These are phyloP conservation scores for Gila orcuttii DNA, from an alignment of 2,113 vertebrate species.

Conservation along the genomic window DNA sequence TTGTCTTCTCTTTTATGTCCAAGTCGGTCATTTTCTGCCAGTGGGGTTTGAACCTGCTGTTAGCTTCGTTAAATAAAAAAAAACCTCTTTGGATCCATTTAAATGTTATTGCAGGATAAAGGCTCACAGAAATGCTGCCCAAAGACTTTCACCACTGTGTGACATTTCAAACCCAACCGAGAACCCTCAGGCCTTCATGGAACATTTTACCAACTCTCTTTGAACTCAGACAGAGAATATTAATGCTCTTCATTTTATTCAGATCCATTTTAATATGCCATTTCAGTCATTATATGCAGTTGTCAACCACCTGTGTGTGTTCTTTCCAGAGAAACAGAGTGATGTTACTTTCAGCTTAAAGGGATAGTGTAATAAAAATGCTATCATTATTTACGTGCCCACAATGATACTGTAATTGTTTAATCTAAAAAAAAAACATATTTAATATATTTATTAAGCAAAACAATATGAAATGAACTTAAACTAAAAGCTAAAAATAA, in stretches of 20 bases:
- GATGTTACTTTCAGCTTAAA: neutral
- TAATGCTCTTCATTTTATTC: constrained; percentile 35
- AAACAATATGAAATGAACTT: too few species aligned
- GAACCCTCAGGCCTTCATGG: constrained; percentile 41
- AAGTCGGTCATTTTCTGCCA: neutral
- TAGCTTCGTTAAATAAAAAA: constrained; percentile 27
- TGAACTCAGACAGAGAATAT: constrained; percentile 49
- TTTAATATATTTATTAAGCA: too few species aligned
- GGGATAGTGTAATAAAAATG: neutral
- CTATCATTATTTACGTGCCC: neutral
- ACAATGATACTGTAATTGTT: neutral
- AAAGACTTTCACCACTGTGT: constrained; percentile 31
- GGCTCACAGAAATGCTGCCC: constrained; percentile 14
- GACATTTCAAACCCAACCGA: constrained; percentile 40
- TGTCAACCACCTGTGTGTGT: neutral
- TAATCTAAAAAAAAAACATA: too few species aligned
- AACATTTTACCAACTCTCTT: constrained; percentile 49
- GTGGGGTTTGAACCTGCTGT: constrained; percentile 13
- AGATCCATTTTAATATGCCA: constrained; percentile 18
- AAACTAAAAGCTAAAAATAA: neutral
- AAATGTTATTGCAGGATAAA: constrained; percentile 43
- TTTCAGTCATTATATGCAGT: neutral
- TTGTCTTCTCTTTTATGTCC: neutral
- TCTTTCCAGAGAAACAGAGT: neutral
- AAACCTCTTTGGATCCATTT: constrained; percentile 24